These are phyloP conservation scores for Ooceraea biroi DNA, from an alignment of 1,140 invertebrate species.

Conservation along the genomic window DNA sequence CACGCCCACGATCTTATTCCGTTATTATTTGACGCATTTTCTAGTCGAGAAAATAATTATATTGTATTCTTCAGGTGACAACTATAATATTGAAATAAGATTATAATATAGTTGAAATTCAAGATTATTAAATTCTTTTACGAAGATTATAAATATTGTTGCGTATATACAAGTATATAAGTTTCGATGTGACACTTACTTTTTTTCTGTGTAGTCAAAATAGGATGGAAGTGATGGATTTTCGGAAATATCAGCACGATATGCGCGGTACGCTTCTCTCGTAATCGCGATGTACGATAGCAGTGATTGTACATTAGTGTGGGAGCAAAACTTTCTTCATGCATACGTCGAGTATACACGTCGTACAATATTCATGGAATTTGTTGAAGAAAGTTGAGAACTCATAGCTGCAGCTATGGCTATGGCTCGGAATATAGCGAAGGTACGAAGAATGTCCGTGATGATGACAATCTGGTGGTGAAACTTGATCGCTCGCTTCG, in stretches of 20 bases:
- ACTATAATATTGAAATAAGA: too few relatives aligned
- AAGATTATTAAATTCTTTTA: too few relatives aligned
- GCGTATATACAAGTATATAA: too few relatives aligned
- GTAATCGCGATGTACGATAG: slow-evolving; percentile 67
- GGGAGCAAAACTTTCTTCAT: slow-evolving; percentile 74
- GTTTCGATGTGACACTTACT: too few relatives aligned
- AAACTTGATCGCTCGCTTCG: neutral
- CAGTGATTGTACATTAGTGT: slow-evolving; percentile 32
- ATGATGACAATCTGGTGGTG: slow-evolving; percentile 48
- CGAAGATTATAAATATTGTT: too few relatives aligned
- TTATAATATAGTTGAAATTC: too few relatives aligned
- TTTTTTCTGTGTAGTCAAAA: too few relatives aligned
- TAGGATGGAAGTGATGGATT: slow-evolving; percentile 51
- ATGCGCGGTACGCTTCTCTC: slow-evolving; percentile 47
- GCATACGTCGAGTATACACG: slow-evolving; percentile 67
- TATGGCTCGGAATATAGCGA: neutral
- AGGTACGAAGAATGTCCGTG: slow-evolving; percentile 33
- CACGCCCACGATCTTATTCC: too few relatives aligned
- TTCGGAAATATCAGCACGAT: slow-evolving; percentile 55
- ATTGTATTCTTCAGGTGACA: too few relatives aligned
- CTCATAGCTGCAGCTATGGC: slow-evolving; percentile 14
- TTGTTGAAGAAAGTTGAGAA: slow-evolving; percentile 71
- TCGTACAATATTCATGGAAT: slow-evolving; percentile 77
- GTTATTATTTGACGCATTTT: too few relatives aligned
- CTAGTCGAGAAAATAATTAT: too few relatives aligned